Evolutionary conservation across 2,888 invertebrate genomes (phyloP), one percentile per base, ranked within the genome.

Genomic region (Ecdyonurus torrentis): DNA sequence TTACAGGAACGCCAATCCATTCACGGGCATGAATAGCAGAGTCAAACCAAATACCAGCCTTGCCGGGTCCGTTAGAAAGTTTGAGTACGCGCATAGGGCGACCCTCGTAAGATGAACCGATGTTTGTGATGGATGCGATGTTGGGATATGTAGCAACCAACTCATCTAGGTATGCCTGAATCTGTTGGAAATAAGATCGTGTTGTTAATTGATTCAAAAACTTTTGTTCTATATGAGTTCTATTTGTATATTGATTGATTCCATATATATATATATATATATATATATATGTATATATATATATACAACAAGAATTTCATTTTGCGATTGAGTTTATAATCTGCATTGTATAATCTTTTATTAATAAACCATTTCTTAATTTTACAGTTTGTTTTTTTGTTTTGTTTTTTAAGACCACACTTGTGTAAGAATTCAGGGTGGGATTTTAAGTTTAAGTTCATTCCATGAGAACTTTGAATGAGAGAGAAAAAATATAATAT

Each of bases 81-180:
- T 87, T 89, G 1, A 83, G 82, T 58, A 86, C 81, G 63, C 85
- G 81, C 61, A 90, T 72, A 0, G 86, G 83, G 23, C 85, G 78
- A 0, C 86, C 87, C 72, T 89, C 87, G 52, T 80, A 84, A 25
- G 88, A 86, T 63, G 82, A 79, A 0, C 90, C 90, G 53, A 90
- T 81, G 1, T 85, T 85, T 64, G 84, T 76, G 1, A 88, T 74
- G 65, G 85, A 83, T 0, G 86, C 82, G 2, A 85, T 70, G 58
- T 83, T 79, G 0, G 87, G 81, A 72, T 85, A 81, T 1, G 81
- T 80, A 66, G 79, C 76, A 58, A 84, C 83, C 65, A 89, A 71
- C 66, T 83, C 82, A 68, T 88, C 85, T 70, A 89, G 71, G 71
- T 85, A 87, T 24, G 80, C 79, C 37, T 83, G 71, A 25, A 87